A percentile compares a stretch with the other conserved stretches of the same genome.
Conservation (phyloP, 2,113 vertebrate species). For the Hiodon alosoides region DNA sequence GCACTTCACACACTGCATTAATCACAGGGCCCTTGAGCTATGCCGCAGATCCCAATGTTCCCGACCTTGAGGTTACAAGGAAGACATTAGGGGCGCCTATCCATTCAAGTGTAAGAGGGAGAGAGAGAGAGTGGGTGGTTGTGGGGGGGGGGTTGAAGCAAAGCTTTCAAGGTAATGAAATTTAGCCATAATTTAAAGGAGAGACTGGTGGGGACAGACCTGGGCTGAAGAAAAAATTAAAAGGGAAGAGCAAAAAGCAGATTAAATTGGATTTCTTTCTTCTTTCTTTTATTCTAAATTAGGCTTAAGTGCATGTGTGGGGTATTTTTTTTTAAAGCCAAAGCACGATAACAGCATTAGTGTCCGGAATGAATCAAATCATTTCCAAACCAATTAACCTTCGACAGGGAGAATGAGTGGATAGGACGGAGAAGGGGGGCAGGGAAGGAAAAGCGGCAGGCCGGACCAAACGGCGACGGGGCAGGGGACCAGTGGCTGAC, state of each 20-base stretch:
- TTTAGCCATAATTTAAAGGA: conserved; percentile 72
- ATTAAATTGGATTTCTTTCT: conserved; percentile 71
- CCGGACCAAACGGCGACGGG: conserved; percentile 7
- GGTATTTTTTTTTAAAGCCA: conserved; percentile 54
- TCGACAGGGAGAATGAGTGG: conserved; percentile 71
- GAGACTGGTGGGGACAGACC: conserved; percentile 66
- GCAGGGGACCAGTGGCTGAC: conserved; percentile 25
- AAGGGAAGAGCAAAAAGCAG: conserved; percentile 42
- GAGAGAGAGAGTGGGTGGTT: conserved; percentile 22
- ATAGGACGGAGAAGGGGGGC: conserved; percentile 55
- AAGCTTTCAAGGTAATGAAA: conserved; percentile 81
- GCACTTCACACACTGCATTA: conserved; percentile 70
- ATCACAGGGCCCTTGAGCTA: conserved; percentile 67
- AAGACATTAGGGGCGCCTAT: conserved; percentile 69
- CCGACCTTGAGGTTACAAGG: conserved; percentile 74
- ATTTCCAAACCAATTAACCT: conserved; percentile 83
- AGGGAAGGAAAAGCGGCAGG: neutral
- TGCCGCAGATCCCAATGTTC: conserved; percentile 63
- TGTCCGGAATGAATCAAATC: conserved; percentile 71
- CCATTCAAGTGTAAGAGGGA: conserved; percentile 59
- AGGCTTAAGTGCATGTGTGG: conserved; percentile 65
- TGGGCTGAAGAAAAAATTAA: conserved; percentile 42
- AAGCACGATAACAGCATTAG: conserved; percentile 78
- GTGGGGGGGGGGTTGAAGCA: conserved; percentile 44
- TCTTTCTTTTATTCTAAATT: conserved; percentile 65